These are phyloP conservation scores for Zaprionus bogoriensis DNA, from an alignment of 2,888 invertebrate species.

Conservation along the genomic window DNA sequence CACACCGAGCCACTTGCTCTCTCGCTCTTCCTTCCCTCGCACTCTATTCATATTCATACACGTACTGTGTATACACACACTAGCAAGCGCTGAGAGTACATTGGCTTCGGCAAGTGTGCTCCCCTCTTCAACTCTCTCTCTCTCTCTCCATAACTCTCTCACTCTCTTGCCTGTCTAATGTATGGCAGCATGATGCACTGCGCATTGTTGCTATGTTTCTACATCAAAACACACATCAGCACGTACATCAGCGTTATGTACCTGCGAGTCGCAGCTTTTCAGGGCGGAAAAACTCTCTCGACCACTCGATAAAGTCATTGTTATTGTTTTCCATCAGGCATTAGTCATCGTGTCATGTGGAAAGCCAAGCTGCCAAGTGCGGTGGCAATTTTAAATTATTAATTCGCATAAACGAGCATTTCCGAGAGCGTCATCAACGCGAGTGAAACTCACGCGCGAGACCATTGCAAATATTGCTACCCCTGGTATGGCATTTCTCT, in stretches of 20 bases:
- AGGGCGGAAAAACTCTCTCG: slow-evolving; percentile 11
- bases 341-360: slow-evolving; percentile 38
- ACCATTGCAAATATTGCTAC: slow-evolving; percentile 47
- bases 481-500: slow-evolving; percentile 7
- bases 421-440: slow-evolving; percentile 32
- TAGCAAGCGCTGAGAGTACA: slow-evolving; percentile 50
- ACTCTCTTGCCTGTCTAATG: slow-evolving; percentile 18
- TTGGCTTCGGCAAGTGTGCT: slow-evolving; percentile 42
- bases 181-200: slow-evolving; percentile 46
- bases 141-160: slow-evolving; percentile 30
- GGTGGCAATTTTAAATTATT: slow-evolving; percentile 52
- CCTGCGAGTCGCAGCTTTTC: slow-evolving; percentile 19
- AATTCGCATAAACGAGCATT: slow-evolving; percentile 64
- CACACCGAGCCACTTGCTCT: slow-evolving; percentile 29
- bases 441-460: slow-evolving; percentile 15
- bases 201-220: slow-evolving; percentile 39
- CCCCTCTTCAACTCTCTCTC: slow-evolving; percentile 28
- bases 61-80: slow-evolving; percentile 6
- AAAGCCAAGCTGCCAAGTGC: slow-evolving; percentile 47
- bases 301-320: slow-evolving; percentile 3
- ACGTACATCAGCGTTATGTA: neutral
- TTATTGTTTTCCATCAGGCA: slow-evolving; percentile 6
- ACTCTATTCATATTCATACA: slow-evolving; percentile 12
- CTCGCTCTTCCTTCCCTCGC: neutral
- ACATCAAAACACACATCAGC: slow-evolving; percentile 25